phyloP scores from a whole-genome alignment of 2,888 invertebrate genomes.

The Thereva nobilitata region DNA sequence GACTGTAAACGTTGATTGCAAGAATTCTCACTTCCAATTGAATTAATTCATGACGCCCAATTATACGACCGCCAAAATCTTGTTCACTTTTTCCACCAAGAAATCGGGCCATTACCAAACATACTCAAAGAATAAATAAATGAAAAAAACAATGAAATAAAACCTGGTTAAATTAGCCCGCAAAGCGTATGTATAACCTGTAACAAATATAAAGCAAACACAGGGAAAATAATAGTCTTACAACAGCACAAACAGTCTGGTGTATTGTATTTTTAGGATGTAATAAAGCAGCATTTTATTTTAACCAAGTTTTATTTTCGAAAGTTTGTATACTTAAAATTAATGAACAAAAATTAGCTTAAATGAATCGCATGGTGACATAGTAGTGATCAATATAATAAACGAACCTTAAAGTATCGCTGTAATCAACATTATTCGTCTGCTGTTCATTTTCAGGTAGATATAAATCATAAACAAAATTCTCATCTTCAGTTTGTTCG shows the following conservation, averaged over 20 bases:
- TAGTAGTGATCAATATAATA: conserved; percentile 53
- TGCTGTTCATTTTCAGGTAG: conserved; percentile 61
- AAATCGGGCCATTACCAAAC: too few relatives aligned
- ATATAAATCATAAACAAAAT: conserved; percentile 69
- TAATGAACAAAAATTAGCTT: conserved; percentile 2
- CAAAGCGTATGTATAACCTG: too few relatives aligned
- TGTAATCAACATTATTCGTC: conserved; percentile 56
- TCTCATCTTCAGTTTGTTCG: conserved; percentile 49
- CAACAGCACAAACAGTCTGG: neutral
- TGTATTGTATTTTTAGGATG: too few relatives aligned
- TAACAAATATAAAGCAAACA: neutral
- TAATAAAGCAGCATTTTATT: neutral
- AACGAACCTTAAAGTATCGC: conserved; percentile 57
- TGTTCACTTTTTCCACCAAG: too few relatives aligned
- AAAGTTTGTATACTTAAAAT: conserved; percentile 20
- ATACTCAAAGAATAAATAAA: too few relatives aligned
- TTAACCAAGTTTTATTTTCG: conserved; percentile 31
- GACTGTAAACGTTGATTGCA: too few relatives aligned
- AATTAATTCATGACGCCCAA: too few relatives aligned
- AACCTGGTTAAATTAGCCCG: too few relatives aligned
- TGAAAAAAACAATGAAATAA: too few relatives aligned
- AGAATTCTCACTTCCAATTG: too few relatives aligned
- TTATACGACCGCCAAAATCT: too few relatives aligned
- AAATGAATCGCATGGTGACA: conserved; percentile 39
- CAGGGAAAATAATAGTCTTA: neutral